phyloP scores from a whole-genome alignment of 2,113 vertebrate genomes.

The Chaetorhynchus papuensis region DNA sequence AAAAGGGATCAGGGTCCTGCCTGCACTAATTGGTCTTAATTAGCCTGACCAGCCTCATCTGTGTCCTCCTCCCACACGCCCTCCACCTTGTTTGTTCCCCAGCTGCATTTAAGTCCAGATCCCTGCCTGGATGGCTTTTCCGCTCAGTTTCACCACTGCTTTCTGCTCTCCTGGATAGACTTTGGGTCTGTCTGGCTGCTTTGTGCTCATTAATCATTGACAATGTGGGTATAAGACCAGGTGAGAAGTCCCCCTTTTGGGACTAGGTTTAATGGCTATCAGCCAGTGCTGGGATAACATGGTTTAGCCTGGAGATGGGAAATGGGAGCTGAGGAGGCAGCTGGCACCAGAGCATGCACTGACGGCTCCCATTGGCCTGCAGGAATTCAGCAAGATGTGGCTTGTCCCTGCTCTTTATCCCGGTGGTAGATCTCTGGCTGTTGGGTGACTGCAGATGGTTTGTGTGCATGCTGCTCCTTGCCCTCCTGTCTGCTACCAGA shows the following conservation, averaged over 20 bases:
- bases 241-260: background rate
- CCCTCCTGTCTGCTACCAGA: background rate
- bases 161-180: background rate
- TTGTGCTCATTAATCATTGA: background rate
- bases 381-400: background rate
- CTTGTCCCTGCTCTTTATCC: background rate
- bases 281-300: background rate
- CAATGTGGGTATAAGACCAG: background rate
- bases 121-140: rapidly evolving
- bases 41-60: background rate
- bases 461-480: background rate
- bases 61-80: background rate
- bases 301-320: background rate
- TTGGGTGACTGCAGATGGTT: background rate
- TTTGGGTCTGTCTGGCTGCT: background rate
- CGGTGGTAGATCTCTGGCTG: background rate
- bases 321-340: background rate
- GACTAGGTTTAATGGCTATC: background rate
- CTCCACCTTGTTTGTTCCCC: background rate
- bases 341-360: background rate
- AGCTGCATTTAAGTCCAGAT: background rate
- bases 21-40: background rate
- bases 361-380: background rate
- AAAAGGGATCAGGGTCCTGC: background rate
- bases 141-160: rapidly evolving